These are phyloP conservation scores for Aphelinus atriplicis DNA, from an alignment of 1,140 invertebrate species.

Conservation along the genomic window DNA sequence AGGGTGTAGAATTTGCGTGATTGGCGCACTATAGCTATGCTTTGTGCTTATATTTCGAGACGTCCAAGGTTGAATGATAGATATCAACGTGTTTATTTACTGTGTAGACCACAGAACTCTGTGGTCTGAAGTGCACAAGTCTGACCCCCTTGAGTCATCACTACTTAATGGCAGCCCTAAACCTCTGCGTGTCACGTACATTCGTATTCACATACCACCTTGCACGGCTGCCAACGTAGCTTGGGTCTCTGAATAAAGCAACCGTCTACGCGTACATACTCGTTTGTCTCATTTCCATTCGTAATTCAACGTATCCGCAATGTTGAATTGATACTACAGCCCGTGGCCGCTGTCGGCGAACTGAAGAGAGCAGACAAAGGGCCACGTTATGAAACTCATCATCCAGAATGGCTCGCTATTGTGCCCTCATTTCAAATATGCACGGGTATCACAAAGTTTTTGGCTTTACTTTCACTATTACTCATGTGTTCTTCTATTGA, in stretches of 20 bases:
- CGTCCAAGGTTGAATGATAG: slow-evolving; percentile 37
- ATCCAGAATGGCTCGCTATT: neutral
- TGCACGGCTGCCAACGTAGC: slow-evolving; percentile 12
- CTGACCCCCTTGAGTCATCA: slow-evolving; percentile 51
- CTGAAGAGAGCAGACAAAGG: neutral
- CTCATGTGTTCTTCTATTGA: no score
- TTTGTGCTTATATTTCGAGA: no score
- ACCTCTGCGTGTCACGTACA: slow-evolving; percentile 45
- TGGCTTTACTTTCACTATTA: no score
- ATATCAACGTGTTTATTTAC: slow-evolving; percentile 64
- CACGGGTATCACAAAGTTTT: no score
- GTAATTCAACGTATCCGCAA: slow-evolving; percentile 13
- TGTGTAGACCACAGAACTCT: slow-evolving; percentile 50
- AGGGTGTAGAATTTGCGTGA: no score
- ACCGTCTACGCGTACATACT: slow-evolving; percentile 9
- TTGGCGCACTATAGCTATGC: no score
- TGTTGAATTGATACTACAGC: no score
- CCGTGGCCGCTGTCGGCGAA: no score
- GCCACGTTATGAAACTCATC: neutral
- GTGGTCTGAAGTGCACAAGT: slow-evolving; percentile 47
- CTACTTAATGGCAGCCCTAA: slow-evolving; percentile 57
- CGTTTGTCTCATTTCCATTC: slow-evolving; percentile 29
- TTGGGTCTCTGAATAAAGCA: slow-evolving; percentile 12
- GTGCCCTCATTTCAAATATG: no score
- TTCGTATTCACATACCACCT: slow-evolving; percentile 31